Evolutionary conservation across 1,140 invertebrate genomes (phyloP).

Genomic region (Maniola jurtina): DNA sequence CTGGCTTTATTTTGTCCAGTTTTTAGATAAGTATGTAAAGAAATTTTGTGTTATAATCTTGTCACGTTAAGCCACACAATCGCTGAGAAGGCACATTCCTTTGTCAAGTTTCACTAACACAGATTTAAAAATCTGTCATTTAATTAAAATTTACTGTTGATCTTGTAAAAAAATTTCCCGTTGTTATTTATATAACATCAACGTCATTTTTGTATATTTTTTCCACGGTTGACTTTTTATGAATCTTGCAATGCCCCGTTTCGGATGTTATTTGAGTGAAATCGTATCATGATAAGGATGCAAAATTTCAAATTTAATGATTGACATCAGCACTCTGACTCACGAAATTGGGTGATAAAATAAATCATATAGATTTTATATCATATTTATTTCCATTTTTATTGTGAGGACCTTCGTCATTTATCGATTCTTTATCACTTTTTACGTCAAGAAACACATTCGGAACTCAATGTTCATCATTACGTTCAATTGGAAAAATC

Average conservation of each 20-base stretch:
- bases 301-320: slow-evolving; percentile 3
- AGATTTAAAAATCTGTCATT: slow-evolving; percentile 17
- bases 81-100: slow-evolving; percentile 24
- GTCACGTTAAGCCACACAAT: slow-evolving; percentile 33
- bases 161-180: slow-evolving; percentile 1
- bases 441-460: slow-evolving; percentile 31
- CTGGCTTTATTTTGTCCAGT: slow-evolving; percentile 39
- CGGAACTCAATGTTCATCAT: slow-evolving; percentile 32
- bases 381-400: slow-evolving; percentile 31
- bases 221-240: background rate
- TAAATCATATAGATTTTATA: slow-evolving; percentile 26
- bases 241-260: background rate
- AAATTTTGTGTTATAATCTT: slow-evolving; percentile 29
- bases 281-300: background rate
- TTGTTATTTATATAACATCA: slow-evolving; percentile 9
- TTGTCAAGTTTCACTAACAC: slow-evolving; percentile 7
- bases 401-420: slow-evolving; percentile 26
- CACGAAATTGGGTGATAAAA: slow-evolving; percentile 8
- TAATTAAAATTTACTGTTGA: slow-evolving; percentile 36
- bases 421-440: slow-evolving; percentile 25
- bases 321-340: slow-evolving; percentile 3
- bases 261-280: background rate
- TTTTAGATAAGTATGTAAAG: slow-evolving; percentile 27
- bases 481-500: slow-evolving; percentile 39
- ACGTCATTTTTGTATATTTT: background rate